These are phyloP conservation scores for Aurelia aurita complex sp. Pacific DNA, from an alignment of 30 jellyfish, hydroid and myxozoan species.

Conservation along the genomic window DNA sequence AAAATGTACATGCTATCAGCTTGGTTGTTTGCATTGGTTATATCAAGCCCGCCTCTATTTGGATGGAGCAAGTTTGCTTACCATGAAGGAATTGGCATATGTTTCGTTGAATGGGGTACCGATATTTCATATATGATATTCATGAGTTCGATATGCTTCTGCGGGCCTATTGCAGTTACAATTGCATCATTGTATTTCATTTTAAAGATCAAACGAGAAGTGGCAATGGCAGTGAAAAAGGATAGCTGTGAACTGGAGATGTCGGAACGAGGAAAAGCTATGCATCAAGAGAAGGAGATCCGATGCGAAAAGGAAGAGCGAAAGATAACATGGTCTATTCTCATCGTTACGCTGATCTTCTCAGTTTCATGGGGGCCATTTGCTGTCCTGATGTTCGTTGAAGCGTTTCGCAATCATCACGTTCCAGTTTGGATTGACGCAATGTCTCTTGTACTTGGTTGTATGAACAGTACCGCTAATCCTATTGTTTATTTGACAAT, in stretches of 20 bases:
- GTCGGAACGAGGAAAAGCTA: background rate
- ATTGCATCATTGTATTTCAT: constrained; percentile 21
- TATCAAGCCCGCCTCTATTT: constrained; percentile 49
- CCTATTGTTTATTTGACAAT: constrained; percentile 59
- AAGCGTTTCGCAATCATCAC: constrained; percentile 6
- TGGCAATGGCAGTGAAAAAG: too few species aligned
- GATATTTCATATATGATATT: constrained; percentile 48
- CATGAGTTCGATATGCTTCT: constrained; percentile 36
- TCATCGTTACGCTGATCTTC: constrained; percentile 30
- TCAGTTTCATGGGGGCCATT: constrained; percentile 88
- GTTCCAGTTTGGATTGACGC: constrained; percentile 56
- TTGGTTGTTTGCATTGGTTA: constrained; percentile 27
- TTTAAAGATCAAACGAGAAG: background rate
- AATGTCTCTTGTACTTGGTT: constrained; percentile 42
- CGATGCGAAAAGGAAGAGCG: constrained; percentile 12
- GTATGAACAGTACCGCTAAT: constrained; percentile 64
- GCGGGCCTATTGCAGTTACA: constrained; percentile 54
- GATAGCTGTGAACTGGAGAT: background rate
- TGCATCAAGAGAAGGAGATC: background rate
- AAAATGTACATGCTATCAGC: constrained; percentile 7
- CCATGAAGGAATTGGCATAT: constrained; percentile 16
- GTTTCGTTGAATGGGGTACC: constrained; percentile 52
- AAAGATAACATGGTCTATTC: constrained; percentile 58
- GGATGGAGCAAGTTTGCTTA: constrained; percentile 57
- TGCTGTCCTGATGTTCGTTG: constrained; percentile 71